Percentiles rank a stretch among this genome's conserved stretches.
Conservation (phyloP, 2,888 invertebrate species). For the Eupithecia pulchellata region DNA sequence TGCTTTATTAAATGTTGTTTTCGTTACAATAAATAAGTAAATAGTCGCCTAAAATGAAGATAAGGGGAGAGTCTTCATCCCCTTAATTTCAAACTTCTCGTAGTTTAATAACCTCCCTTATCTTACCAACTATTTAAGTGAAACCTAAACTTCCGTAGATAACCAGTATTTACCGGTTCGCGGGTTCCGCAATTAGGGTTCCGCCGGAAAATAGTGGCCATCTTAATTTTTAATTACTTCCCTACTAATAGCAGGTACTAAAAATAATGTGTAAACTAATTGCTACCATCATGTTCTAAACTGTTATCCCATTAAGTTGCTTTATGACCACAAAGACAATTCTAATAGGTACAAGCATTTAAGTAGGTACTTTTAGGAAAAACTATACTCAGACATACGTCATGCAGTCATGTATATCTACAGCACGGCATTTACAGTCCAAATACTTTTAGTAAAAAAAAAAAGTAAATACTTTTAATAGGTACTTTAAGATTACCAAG, state of each 20-base stretch:
- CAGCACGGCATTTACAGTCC: no score
- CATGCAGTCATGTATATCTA: no score
- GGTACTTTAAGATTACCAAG: no score
- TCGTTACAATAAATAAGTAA: no score
- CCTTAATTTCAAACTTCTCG: conserved; percentile 23
- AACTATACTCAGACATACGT: no score
- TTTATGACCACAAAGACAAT: background rate
- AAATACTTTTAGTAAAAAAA: no score
- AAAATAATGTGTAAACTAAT: background rate
- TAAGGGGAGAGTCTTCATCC: background rate
- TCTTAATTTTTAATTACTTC: conserved; percentile 39
- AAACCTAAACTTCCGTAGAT: conserved; percentile 38
- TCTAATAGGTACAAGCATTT: no score
- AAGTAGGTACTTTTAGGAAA: no score
- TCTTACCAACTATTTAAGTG: conserved; percentile 34
- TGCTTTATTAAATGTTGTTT: no score
- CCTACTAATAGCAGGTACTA: background rate
- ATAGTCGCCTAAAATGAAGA: background rate
- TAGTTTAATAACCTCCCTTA: conserved; percentile 31
- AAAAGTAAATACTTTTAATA: no score
- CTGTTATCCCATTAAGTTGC: background rate
- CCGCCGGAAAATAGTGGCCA: conserved; percentile 41
- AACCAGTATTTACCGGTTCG: conserved; percentile 45
- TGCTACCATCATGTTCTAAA: background rate
- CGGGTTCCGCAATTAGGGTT: conserved; percentile 40